Conservation (phyloP, 2,888 invertebrate species). For the Acholoe squamosa region DNA sequence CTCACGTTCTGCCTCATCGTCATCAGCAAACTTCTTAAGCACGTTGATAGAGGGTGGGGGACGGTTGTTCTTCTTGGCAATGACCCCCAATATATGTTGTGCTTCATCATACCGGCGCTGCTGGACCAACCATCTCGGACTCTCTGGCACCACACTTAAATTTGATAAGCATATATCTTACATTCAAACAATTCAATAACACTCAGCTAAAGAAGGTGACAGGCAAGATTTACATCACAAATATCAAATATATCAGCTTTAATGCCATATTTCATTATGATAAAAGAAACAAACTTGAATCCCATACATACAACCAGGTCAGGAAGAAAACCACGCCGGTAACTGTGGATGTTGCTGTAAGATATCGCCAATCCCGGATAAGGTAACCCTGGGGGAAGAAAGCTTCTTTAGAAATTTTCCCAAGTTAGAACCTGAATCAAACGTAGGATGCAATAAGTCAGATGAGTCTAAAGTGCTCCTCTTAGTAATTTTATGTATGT, state of each 20-base stretch:
- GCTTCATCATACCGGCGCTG: slow-evolving; percentile 57
- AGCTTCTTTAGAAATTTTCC: too few species aligned
- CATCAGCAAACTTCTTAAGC: background rate
- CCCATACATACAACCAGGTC: slow-evolving; percentile 28
- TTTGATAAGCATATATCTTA: too few species aligned
- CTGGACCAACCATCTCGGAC: slow-evolving; percentile 66
- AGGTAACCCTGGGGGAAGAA: background rate
- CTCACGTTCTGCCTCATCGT: slow-evolving; percentile 11
- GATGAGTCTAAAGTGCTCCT: too few species aligned
- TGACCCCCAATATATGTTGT: slow-evolving; percentile 33
- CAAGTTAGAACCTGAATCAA: too few species aligned
- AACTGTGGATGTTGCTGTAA: background rate
- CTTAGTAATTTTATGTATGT: too few species aligned
- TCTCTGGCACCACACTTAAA: slow-evolving; percentile 54
- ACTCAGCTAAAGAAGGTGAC: too few species aligned
- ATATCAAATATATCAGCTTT: too few species aligned
- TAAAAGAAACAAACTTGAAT: too few species aligned
- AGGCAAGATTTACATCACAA: too few species aligned
- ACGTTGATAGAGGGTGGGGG: background rate
- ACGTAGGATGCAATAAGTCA: too few species aligned
- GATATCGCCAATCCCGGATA: background rate
- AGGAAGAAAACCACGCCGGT: background rate
- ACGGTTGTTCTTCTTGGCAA: slow-evolving; percentile 58
- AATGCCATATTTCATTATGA: too few species aligned
- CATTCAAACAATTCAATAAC: too few species aligned